Conservation (phyloP, 2,113 vertebrate species). For the Poeciliopsis prolifica region DNA sequence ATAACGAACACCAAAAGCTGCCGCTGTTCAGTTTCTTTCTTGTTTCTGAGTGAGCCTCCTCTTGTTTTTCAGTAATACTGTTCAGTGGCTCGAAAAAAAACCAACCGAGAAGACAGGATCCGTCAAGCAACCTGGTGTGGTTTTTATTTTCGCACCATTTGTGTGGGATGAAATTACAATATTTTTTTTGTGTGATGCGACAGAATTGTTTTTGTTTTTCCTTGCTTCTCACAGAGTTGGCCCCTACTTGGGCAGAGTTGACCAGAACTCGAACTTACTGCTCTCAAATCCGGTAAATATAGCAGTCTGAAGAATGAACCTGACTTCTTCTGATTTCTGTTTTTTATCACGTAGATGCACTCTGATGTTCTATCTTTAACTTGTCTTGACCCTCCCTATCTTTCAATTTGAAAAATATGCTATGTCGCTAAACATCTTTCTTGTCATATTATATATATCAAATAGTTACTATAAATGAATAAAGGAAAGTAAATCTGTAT, state of each 20-base stretch:
- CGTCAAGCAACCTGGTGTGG: slow-evolving; percentile 55
- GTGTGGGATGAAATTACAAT: not conserved
- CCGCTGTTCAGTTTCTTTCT: not conserved
- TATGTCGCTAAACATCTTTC: not conserved
- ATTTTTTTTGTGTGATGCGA: too few relatives aligned
- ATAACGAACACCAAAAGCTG: not conserved
- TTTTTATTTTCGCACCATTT: not conserved
- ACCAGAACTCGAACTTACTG: slow-evolving; percentile 40
- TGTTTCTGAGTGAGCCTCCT: not conserved
- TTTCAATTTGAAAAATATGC: too few relatives aligned
- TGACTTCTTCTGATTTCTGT: not conserved
- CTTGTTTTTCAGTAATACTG: slow-evolving; percentile 64
- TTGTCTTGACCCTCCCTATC: not conserved
- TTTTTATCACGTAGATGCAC: not conserved
- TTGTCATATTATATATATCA: not conserved
- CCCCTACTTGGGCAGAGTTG: slow-evolving; percentile 60
- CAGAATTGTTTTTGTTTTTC: not conserved
- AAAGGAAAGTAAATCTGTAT: not conserved
- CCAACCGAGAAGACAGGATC: slow-evolving; percentile 38
- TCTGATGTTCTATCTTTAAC: too few relatives aligned
- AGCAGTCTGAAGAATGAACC: not conserved
- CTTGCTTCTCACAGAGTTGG: slow-evolving; percentile 57
- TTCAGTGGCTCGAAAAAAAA: slow-evolving; percentile 77
- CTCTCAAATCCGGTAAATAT: slow-evolving; percentile 59
- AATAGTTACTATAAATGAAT: not conserved